Percentiles rank a stretch among this genome's conserved stretches.
Conservation (phyloP, 2,113 vertebrate genomes). For the Conger conger region DNA sequence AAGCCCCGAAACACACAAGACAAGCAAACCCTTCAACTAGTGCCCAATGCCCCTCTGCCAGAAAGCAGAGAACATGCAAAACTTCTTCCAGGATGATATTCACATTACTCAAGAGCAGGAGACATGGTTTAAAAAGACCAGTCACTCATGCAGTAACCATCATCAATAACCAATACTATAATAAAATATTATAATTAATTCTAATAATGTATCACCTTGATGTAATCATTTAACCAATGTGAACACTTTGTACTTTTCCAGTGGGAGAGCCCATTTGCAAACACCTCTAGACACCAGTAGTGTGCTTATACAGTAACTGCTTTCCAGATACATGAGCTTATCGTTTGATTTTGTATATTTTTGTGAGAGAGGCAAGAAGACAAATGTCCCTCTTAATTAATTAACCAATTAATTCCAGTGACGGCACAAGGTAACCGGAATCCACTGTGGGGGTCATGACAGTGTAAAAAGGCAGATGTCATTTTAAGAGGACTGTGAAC, state of each 20-base stretch:
- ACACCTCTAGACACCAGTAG: neutral
- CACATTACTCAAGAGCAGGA: neutral
- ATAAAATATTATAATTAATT: neutral
- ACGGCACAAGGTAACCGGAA: no score
- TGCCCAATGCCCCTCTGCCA: neutral
- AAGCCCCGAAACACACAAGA: no score
- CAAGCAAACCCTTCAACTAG: no score
- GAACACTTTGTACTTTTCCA: neutral
- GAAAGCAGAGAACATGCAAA: neutral
- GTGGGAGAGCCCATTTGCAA: no score
- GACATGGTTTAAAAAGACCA: neutral
- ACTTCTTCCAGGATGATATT: neutral
- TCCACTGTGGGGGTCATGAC: no score
- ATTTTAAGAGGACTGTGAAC: neutral
- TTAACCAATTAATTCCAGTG: no score
- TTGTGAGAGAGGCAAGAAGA: no score
- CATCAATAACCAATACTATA: neutral
- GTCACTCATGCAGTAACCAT: neutral
- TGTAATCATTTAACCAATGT: neutral
- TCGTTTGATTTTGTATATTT: no score
- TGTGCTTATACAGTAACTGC: neutral
- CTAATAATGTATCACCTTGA: neutral
- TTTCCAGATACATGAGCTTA: no score
- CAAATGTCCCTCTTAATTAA: no score
- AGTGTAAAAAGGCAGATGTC: no score